Evolutionary conservation across 1,140 invertebrate genomes (phyloP).

Genomic region (Euglossa dilemma): DNA sequence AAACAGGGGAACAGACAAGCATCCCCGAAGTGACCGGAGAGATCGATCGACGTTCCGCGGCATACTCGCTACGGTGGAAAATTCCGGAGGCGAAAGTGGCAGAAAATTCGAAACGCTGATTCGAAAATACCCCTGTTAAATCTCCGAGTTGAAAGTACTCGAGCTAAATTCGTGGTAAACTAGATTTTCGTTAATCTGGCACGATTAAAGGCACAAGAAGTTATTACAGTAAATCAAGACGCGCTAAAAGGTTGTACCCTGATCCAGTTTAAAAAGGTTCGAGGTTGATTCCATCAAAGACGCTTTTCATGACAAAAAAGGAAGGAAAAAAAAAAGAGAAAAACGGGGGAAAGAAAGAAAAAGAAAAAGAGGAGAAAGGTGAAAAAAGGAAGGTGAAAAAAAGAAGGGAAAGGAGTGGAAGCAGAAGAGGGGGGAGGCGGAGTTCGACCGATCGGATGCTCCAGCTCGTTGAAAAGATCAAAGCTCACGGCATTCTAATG

Average conservation of each 20-base stretch:
- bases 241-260: not conserved
- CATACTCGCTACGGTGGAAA: too few species aligned
- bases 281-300: conserved; percentile 55
- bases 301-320: conserved; percentile 27
- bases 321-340: too few species aligned
- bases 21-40: not conserved
- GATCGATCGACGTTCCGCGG: not conserved
- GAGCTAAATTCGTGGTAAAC: not conserved
- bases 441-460: conserved; percentile 63
- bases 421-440: not conserved
- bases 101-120: not conserved
- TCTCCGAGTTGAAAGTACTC: too few species aligned
- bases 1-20: not conserved
- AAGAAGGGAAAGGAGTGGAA: too few species aligned
- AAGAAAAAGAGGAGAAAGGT: not conserved
- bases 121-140: too few species aligned
- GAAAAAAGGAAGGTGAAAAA: too few species aligned
- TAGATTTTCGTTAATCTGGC: conserved; percentile 16
- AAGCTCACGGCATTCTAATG: conserved; percentile 72
- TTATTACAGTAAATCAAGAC: conserved; percentile 5
- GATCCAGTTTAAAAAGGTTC: conserved; percentile 42
- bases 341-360: not conserved
- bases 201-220: conserved; percentile 19
- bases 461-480: conserved; percentile 72
- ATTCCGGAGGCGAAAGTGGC: too few species aligned